Evolutionary conservation across 2,113 vertebrate species (phyloP).

Genomic region (Isichthys henryi): DNA sequence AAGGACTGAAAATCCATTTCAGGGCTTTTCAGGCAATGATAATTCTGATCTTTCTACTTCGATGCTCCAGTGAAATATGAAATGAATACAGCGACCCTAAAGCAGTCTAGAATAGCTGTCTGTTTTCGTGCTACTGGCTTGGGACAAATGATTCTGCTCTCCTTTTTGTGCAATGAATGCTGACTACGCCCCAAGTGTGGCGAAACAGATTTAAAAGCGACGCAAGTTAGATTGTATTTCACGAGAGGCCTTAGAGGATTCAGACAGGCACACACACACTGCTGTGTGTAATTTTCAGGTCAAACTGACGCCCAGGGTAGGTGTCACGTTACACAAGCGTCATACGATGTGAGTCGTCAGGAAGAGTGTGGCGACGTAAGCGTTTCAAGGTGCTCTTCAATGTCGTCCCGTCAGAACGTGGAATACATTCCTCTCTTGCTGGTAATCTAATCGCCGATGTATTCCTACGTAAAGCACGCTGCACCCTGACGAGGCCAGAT

Average conservation of each 20-base stretch:
- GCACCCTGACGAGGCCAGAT: neutral
- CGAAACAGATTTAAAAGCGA: neutral
- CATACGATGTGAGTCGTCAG: neutral
- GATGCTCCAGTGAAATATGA: neutral
- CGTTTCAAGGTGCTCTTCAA: neutral
- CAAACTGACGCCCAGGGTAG: neutral
- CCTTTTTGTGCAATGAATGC: neutral
- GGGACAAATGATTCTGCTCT: neutral
- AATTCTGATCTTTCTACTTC: neutral
- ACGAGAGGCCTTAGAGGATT: constrained; percentile 2
- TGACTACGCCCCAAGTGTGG: neutral
- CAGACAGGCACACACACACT: neutral
- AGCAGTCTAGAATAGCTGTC: neutral
- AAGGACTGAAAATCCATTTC: neutral
- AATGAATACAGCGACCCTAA: neutral
- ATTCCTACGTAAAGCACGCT: neutral
- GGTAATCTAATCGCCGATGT: neutral
- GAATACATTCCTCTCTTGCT: neutral
- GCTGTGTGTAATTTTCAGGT: constrained; percentile 1
- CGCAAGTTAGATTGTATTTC: neutral
- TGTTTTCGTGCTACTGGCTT: neutral
- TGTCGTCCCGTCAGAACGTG: neutral
- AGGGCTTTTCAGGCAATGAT: neutral
- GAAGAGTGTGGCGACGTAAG: neutral
- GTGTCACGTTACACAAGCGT: neutral